phyloP scores from a whole-genome alignment of 2,888 invertebrate genomes.

The Drosophila infuscata region DNA sequence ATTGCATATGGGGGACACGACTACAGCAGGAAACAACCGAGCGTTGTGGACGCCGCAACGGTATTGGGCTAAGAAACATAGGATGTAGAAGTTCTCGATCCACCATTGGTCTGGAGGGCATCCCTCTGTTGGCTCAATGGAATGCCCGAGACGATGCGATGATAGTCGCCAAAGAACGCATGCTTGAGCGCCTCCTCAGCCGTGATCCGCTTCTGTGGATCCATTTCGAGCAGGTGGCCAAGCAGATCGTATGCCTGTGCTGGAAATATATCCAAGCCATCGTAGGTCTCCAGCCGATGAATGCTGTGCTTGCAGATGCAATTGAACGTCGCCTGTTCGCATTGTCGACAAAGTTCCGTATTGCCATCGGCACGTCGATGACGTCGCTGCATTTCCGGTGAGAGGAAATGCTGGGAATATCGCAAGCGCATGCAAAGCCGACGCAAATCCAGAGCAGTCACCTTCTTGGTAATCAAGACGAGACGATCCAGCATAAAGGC shows the following conservation, averaged over 20 bases:
- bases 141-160: constrained; percentile 48
- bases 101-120: constrained; percentile 25
- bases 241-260: constrained; percentile 91
- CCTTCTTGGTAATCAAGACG: constrained; percentile 86
- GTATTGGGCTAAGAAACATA: constrained; percentile 31
- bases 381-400: constrained; percentile 75
- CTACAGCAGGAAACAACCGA: constrained; percentile 16
- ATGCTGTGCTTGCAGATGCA: constrained; percentile 83
- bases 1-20: not conserved
- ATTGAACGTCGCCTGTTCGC: constrained; percentile 83
- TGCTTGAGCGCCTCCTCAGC: constrained; percentile 91
- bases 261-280: constrained; percentile 86
- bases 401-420: constrained; percentile 79
- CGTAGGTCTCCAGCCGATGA: constrained; percentile 72
- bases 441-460: constrained; percentile 85
- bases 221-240: constrained; percentile 89
- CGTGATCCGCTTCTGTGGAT: constrained; percentile 90
- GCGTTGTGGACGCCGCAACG: constrained; percentile 19
- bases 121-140: constrained; percentile 43
- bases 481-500: constrained; percentile 88
- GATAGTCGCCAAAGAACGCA: constrained; percentile 88
- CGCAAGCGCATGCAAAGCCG: constrained; percentile 85
- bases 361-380: constrained; percentile 75
- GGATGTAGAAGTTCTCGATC: constrained; percentile 45
- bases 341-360: constrained; percentile 82